Percentiles rank a stretch among this genome's conserved stretches.
Conservation (phyloP, 2,113 vertebrate species). For the Miniopterus natalensis region DNA sequence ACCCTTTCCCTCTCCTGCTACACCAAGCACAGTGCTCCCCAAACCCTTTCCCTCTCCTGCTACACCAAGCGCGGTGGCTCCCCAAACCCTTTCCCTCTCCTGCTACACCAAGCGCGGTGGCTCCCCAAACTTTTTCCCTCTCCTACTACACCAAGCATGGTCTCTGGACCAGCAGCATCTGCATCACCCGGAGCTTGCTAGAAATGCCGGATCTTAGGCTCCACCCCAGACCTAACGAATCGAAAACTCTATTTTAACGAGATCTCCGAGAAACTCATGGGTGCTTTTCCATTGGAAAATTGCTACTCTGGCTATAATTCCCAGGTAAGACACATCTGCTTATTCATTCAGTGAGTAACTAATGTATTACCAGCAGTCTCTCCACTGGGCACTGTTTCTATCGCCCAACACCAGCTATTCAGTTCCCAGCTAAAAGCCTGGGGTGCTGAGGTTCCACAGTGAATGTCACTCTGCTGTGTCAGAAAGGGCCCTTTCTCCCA, state of each 20-base stretch:
- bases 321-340: background rate
- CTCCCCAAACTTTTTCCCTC: background rate
- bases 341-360: background rate
- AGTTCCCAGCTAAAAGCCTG: background rate
- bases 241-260: background rate
- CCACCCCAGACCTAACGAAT: background rate
- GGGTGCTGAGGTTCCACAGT: background rate
- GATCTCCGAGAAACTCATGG: background rate
- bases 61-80: too few species aligned
- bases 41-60: background rate
- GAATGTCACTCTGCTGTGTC: background rate
- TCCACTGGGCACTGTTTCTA: background rate
- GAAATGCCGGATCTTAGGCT: background rate
- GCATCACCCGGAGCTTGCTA: background rate
- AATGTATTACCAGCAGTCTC: background rate
- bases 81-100: too few species aligned
- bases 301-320: background rate
- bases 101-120: background rate
- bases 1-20: background rate
- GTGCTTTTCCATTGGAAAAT: background rate
- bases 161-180: background rate
- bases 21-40: too few species aligned
- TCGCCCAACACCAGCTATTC: background rate
- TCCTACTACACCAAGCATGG: background rate
- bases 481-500: slow-evolving; percentile 71